Evolutionary conservation across 2,113 vertebrate species (phyloP), one percentile per base, ranked within the genome.

Genomic region (Poecilia latipinna): DNA sequence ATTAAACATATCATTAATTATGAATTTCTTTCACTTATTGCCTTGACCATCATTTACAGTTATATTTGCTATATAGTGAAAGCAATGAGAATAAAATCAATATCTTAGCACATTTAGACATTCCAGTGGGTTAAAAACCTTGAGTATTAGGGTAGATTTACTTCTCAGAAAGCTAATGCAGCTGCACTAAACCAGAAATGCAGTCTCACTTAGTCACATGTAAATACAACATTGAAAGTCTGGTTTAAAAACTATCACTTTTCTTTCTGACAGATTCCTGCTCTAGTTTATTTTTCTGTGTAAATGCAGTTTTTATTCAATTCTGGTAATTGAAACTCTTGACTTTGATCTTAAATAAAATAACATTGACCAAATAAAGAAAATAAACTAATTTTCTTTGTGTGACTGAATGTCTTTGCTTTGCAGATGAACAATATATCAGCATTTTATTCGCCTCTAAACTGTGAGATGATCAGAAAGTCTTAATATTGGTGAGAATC

Each of bases 31-130:
- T 32, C 28, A 32, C 31, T 63, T 7, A 31, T 8, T 7, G 26
- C 61, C 28, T 31, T 63, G 61, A 63, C 17, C 29, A 29, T 63
- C 61, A 2, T 31, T 69, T 78, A 19, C 31, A 61, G 48, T 44
- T 63, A 19, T 68, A 71, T 70, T 31, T 60, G 72, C 66, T 62
- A 3, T 57, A 61, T 44, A 60, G n/a, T 54, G 75, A 81, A 64
- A 51, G 54, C 13, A 24, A 68, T 31, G 26, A 72, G 67, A 33
- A 54, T 24, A 42, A 51, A 70, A 61, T 33, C 2, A 80, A 68
- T 81, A 77, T 79, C 79, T 67, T 63, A 70, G 68, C 62, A 65
- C 60, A 71, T 75, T 72, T 66, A 87, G 61, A 92, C 89, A 91
- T 92, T 91, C 88, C 90, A 77, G 15, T 63, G 39, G 82, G 57